Conservation (phyloP, 2,113 vertebrate species). For the Ptilorrhoa leucosticta region DNA sequence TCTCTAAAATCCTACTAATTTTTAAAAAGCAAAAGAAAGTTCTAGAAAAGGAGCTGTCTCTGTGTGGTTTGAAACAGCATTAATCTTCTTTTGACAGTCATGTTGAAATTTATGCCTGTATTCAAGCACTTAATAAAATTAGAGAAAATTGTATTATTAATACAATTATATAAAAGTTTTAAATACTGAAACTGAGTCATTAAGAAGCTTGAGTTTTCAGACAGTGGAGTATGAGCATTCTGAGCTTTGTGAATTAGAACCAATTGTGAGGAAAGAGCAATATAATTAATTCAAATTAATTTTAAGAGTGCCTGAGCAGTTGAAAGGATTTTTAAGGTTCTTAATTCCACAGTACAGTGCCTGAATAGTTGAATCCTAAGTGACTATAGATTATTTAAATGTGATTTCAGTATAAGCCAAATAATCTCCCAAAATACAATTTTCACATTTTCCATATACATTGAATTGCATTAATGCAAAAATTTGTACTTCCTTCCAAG, state of each 20-base stretch:
- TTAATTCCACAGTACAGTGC: background rate
- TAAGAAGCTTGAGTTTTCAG: background rate
- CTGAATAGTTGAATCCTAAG: background rate
- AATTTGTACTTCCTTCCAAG: fast-evolving
- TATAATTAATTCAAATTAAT: background rate
- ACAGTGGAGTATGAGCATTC: background rate
- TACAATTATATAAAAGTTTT: background rate
- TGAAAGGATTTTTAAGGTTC: background rate
- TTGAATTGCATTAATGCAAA: background rate
- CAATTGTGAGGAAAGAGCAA: background rate
- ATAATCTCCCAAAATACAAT: background rate
- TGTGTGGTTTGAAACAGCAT: background rate
- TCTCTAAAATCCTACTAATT: background rate
- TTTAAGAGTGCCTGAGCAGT: background rate
- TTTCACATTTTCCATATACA: background rate
- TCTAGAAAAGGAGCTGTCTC: background rate
- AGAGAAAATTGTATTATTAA: background rate
- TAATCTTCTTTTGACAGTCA: background rate
- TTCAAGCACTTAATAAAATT: background rate
- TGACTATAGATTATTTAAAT: background rate
- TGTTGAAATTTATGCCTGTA: background rate
- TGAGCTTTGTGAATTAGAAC: background rate
- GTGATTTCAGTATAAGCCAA: background rate
- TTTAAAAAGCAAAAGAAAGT: background rate
- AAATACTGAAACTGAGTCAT: background rate